Evolutionary conservation across 1,140 invertebrate species (phyloP).

Genomic region (Melitaea cinxia): DNA sequence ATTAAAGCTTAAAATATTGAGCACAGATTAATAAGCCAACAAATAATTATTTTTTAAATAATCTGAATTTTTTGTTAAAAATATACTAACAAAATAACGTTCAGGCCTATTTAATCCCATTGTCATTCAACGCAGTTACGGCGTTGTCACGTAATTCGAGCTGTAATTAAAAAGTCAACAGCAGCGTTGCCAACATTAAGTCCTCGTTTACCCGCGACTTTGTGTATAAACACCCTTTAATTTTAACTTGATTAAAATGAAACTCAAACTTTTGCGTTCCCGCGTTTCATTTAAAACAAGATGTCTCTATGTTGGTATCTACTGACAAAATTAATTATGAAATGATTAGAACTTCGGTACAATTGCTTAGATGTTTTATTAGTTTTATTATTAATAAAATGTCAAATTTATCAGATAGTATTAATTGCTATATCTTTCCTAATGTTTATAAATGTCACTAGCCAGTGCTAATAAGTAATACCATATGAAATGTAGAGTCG

Average conservation of each 20-base stretch:
- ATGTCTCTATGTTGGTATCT: background rate
- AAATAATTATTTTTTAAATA: no score
- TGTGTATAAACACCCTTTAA: constrained; percentile 48
- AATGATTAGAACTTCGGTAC: no score
- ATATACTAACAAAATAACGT: background rate
- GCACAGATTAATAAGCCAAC: no score
- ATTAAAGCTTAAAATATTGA: no score
- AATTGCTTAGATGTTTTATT: no score
- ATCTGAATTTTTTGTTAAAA: no score
- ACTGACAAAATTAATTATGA: background rate
- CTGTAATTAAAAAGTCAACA: constrained; percentile 52
- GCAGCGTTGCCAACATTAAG: constrained; percentile 49
- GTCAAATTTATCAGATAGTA: no score
- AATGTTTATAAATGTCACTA: no score
- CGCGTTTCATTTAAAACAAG: constrained; percentile 2
- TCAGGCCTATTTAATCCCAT: constrained; percentile 35
- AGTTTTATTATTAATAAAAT: no score
- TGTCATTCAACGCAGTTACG: constrained; percentile 44
- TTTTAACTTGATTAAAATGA: constrained; percentile 28
- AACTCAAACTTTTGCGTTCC: constrained; percentile 16
- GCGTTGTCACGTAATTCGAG: constrained; percentile 47
- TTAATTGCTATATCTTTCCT: no score
- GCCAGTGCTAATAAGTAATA: no score
- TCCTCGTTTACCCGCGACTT: constrained; percentile 47
- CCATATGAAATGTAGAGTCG: no score